Base-by-base conservation (phyloP, 1,140 invertebrate species). In the Camponotus floridanus region DNA sequence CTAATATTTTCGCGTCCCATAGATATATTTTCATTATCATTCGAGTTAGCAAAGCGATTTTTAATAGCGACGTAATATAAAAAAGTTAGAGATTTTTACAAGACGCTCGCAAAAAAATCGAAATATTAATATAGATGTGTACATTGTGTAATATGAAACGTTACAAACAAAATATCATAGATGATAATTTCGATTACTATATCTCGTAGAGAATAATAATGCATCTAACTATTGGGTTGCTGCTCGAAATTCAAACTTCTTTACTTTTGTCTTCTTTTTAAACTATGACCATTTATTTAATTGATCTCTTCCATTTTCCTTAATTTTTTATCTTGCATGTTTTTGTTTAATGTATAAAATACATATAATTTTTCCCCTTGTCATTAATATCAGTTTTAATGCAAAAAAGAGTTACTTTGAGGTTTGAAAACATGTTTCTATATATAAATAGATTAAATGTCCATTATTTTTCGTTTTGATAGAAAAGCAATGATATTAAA, bases 31-130 rank as follows among this genome's bases (percentile, higher is more conserved):
- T 79, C 11, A n/a, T 26, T 26, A 26, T 51, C 61, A n/a, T 76
- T 7, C 6, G 39, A 76, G 73, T 65, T 88, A 76, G 51, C 51
- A 59, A 81, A 86, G 65, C 65, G 55, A 76, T 57, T 83, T 78
- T 79, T 85, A 51, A 88, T 31, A 62, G 45, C 65, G n/a, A 70
- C 3, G 11, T 62, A 31, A 76, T 88, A 78, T 21, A 88, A 89
- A 86, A 89, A 86, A 89, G 74, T 78, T 55, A 86, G 26, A 87
- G 33, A 71, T 45, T 31, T 87, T n/a, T 13, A 74, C 61, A n/a
- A 78, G n/a, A 62, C 45, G 18, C 3, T 57, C 51, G 51, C 21
- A n/a, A n/a, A 36, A 45, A 45, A 73, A 80, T 57, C 31, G n/a
- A 65, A 36, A 70, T 70, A 8, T 33, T 7, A 79, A 31, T 57